Evolutionary conservation across 2,113 vertebrate species (phyloP).

Genomic region (Lathamus discolor): DNA sequence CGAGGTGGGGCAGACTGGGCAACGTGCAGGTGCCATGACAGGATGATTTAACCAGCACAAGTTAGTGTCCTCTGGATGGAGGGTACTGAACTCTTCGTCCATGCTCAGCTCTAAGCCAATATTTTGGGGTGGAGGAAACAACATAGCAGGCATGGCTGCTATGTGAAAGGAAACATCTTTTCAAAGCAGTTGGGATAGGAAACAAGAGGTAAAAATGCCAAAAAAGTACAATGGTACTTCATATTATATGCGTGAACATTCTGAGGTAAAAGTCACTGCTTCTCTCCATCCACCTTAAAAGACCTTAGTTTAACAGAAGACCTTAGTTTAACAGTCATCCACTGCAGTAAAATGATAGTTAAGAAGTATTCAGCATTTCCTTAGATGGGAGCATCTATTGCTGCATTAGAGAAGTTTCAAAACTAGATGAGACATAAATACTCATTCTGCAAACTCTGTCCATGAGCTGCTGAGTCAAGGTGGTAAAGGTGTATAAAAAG

Average conservation of each 20-base stretch:
- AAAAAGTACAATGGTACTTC: neutral
- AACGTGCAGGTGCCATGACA: fast-evolving
- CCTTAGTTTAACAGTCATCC: neutral
- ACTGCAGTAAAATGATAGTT: neutral
- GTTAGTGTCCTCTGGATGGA: fast-evolving
- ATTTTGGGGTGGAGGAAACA: neutral
- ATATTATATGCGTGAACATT: neutral
- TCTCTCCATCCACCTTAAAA: neutral
- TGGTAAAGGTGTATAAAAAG: neutral
- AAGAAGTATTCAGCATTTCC: neutral
- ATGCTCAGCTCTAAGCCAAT: neutral
- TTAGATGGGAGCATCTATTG: neutral
- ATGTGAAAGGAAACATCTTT: neutral
- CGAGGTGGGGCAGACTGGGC: fast-evolving
- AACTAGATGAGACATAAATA: neutral
- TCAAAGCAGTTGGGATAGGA: neutral
- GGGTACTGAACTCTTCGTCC: neutral
- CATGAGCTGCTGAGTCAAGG: neutral
- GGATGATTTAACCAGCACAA: fast-evolving
- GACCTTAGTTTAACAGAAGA: neutral
- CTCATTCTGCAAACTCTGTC: neutral
- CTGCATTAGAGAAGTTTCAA: neutral
- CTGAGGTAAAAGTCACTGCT: neutral
- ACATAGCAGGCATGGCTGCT: fast-evolving
- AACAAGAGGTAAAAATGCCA: fast-evolving